Base-by-base conservation (phyloP, 2,888 invertebrate genomes). In the Sisyra terminalis region DNA sequence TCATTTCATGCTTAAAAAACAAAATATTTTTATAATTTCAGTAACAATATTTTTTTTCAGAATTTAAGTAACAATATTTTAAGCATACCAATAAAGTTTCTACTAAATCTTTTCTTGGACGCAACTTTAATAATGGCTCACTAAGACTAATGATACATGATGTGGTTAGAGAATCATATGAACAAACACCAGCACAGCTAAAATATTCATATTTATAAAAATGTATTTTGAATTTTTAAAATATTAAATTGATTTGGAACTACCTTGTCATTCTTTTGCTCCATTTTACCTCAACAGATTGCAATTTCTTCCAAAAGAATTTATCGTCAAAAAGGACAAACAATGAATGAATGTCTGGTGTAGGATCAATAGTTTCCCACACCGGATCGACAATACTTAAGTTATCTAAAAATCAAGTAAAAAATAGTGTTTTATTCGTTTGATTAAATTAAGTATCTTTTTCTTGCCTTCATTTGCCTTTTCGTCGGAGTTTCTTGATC, bases 61-160 rank as follows among this genome's bases (percentile, higher is more conserved):
- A 24, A 24, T 24, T 5, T 7, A 24, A 5, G 7, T 24, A 24
- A 7, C 7, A 16, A 3, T 16, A 14, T 10, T 18, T 38, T 30
- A 3, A 6, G 8, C 57, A 56, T 60, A 82, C 82, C 63, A 99
- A 65, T n/a, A 98, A 66, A 0, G 98, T 99, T 65, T 99, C 92
- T 0, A 99, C 75, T 0, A 99, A 67, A 64, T 99, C 94, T 58
- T 89, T 93, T 30, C 98, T 71, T 0, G 96, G 89, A 18, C 98
- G 66, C 3, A 97, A 66, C 58, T 90, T 90, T 0, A 99, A 67
- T 14, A 99, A 63, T 0, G 98, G 97, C 53, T 83, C 80, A 57
- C 94, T 96, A 2, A 98, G 67, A 1, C 85, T 72, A 46, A 94
- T 83, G 15, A 78, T 73, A 55, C 90, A 92, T 42, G 83, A 64